Conservation (phyloP, 2,888 invertebrate genomes). For the Caenorhabditis wallacei region DNA sequence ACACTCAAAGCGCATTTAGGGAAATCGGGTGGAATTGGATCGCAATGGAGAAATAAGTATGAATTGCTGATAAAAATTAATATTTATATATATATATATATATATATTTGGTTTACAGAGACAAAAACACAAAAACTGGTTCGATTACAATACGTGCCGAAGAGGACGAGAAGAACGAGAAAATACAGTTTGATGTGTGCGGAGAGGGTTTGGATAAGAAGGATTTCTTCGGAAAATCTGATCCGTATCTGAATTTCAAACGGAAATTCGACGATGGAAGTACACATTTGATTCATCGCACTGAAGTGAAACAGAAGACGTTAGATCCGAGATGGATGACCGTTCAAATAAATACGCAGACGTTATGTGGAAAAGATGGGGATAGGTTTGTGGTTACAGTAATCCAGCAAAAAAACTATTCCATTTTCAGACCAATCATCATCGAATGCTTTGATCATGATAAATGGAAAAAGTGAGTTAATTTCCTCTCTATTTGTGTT, state of each 20-base stretch:
- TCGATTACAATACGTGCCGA: slow-evolving; percentile 72
- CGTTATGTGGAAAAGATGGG: slow-evolving; percentile 85
- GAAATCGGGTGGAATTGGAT: slow-evolving; percentile 37
- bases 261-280: slow-evolving; percentile 77
- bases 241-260: slow-evolving; percentile 80
- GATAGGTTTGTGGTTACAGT: slow-evolving; percentile 54
- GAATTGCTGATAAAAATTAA: neutral
- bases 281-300: slow-evolving; percentile 80
- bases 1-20: slow-evolving; percentile 60
- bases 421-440: slow-evolving; percentile 81
- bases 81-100: too few relatives aligned
- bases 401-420: neutral
- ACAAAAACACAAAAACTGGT: slow-evolving; percentile 70
- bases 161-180: slow-evolving; percentile 76
- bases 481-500: slow-evolving; percentile 11
- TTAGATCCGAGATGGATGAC: slow-evolving; percentile 86
- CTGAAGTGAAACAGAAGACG: slow-evolving; percentile 85
- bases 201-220: slow-evolving; percentile 76
- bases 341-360: slow-evolving; percentile 84
- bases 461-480: slow-evolving; percentile 82
- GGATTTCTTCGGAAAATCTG: slow-evolving; percentile 80
- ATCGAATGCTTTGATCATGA: slow-evolving; percentile 86
- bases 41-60: slow-evolving; percentile 54
- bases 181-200: slow-evolving; percentile 49
- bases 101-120: slow-evolving; percentile 69